These are phyloP conservation scores for Adelges cooleyi DNA, from an alignment of 1,140 invertebrate species.

Conservation along the genomic window DNA sequence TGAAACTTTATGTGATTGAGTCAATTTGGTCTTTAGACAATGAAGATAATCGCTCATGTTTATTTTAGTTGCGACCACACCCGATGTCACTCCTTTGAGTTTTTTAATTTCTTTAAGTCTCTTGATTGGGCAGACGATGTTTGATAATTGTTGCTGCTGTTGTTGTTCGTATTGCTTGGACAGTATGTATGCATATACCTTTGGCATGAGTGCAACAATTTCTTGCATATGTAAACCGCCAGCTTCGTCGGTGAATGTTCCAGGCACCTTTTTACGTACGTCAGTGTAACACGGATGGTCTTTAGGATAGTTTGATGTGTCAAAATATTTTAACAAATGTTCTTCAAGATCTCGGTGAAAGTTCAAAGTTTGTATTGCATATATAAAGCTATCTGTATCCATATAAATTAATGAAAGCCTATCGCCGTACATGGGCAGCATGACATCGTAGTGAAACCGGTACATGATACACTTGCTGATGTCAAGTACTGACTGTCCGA, in stretches of 20 bases:
- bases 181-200: background rate
- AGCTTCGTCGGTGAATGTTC: background rate
- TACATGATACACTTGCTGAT: background rate
- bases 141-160: no score
- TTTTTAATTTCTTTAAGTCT: no score
- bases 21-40: no score
- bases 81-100: no score
- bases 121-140: no score
- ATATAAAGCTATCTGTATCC: background rate
- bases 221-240: background rate
- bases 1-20: no score
- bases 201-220: background rate
- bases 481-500: background rate
- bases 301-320: background rate
- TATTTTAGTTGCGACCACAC: no score
- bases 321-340: background rate
- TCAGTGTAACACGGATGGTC: background rate
- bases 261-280: background rate
- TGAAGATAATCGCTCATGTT: no score
- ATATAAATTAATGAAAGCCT: background rate
- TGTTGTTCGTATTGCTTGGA: no score
- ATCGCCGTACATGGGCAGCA: background rate
- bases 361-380: background rate
- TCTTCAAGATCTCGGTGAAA: background rate
- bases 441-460: no score